These are phyloP conservation scores for Steinernema carpocapsae DNA, from an alignment of 2,888 invertebrate species.

Conservation along the genomic window DNA sequence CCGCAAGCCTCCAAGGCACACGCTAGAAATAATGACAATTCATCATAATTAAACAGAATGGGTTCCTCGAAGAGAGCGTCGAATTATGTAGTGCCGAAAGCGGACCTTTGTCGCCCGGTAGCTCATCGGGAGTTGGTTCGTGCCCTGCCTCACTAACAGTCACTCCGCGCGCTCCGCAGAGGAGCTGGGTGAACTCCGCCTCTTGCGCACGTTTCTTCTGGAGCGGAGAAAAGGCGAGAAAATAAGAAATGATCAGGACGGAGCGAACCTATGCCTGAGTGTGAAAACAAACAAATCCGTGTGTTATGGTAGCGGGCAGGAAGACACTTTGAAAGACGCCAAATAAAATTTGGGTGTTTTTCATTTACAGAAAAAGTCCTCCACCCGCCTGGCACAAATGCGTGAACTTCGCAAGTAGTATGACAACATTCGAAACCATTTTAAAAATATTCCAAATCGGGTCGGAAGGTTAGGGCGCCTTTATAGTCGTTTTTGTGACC, in stretches of 20 bases:
- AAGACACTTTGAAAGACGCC: too few relatives aligned
- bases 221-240: constrained; percentile 2
- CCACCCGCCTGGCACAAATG: too few relatives aligned
- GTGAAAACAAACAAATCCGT: background rate
- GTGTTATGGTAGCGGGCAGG: background rate
- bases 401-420: too few relatives aligned
- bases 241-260: background rate
- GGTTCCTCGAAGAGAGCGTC: background rate
- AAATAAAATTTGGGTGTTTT: too few relatives aligned
- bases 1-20: too few relatives aligned
- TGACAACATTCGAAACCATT: too few relatives aligned
- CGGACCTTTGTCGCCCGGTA: background rate
- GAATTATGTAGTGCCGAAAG: constrained; percentile 13
- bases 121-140: background rate
- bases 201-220: background rate
- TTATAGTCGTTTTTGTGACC: too few relatives aligned
- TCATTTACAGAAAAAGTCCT: too few relatives aligned
- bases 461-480: too few relatives aligned
- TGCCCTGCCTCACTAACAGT: background rate
- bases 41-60: background rate
- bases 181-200: constrained; percentile 6
- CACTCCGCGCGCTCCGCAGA: background rate
- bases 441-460: too few relatives aligned
- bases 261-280: background rate
- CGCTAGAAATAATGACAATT: too few relatives aligned